Conservation (phyloP, 2,888 invertebrate species). For the Nephrotoma appendiculata region DNA sequence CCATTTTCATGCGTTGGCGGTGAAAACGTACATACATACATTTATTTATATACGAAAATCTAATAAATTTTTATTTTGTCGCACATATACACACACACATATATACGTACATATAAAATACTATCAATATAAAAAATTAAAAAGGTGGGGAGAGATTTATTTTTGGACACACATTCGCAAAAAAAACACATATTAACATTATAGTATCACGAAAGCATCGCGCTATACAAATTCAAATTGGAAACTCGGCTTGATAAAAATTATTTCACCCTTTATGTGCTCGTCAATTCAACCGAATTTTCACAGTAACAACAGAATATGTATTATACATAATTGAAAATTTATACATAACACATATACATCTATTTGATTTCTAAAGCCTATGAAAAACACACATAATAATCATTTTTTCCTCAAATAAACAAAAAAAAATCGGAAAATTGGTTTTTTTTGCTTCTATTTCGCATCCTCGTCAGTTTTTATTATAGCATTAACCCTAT, state of each 20-base stretch:
- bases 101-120: background rate
- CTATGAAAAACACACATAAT: background rate
- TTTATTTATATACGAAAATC: background rate
- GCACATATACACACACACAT: background rate
- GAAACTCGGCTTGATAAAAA: background rate
- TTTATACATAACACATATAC: background rate
- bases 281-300: background rate
- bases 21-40: background rate
- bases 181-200: background rate
- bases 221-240: background rate
- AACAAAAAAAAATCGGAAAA: background rate
- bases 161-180: background rate
- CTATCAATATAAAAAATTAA: background rate
- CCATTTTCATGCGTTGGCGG: background rate
- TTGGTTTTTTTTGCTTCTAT: background rate
- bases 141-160: background rate
- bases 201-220: background rate
- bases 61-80: background rate
- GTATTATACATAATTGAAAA: background rate
- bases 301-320: background rate
- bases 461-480: background rate
- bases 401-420: background rate
- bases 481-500: background rate
- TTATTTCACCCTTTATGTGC: background rate
- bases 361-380: background rate